These are phyloP conservation scores for Zelleria hepariella DNA, from an alignment of 2,888 invertebrate genomes.

Conservation along the genomic window DNA sequence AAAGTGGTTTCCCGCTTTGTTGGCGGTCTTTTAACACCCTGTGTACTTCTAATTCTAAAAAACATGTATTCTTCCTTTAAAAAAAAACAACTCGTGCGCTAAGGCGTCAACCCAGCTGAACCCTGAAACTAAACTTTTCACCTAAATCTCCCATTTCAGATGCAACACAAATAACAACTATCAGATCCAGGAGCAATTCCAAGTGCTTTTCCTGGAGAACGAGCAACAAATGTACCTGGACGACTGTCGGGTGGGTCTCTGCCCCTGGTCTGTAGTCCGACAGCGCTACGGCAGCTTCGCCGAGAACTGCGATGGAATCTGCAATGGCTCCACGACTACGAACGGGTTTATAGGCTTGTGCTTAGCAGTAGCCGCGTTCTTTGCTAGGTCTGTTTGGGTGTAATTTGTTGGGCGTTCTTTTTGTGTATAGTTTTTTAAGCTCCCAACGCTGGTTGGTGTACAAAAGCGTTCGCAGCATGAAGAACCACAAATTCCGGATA, in stretches of 20 bases:
- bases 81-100: too few relatives aligned
- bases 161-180: slow-evolving; percentile 65
- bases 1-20: too few relatives aligned
- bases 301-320: slow-evolving; percentile 72
- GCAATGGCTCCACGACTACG: slow-evolving; percentile 41
- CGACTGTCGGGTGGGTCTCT: slow-evolving; percentile 82
- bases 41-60: too few relatives aligned
- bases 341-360: slow-evolving; percentile 19
- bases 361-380: slow-evolving; percentile 19
- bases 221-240: slow-evolving; percentile 78
- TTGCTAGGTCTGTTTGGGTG: slow-evolving; percentile 12
- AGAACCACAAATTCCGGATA: too few relatives aligned
- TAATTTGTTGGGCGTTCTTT: not conserved
- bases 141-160: slow-evolving; percentile 43
- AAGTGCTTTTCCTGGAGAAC: slow-evolving; percentile 78
- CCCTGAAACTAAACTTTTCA: too few relatives aligned
- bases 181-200: slow-evolving; percentile 49
- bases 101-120: too few relatives aligned
- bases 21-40: too few relatives aligned
- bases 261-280: slow-evolving; percentile 80
- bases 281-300: slow-evolving; percentile 68
- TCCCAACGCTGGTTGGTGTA: not conserved
- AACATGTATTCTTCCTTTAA: too few relatives aligned
- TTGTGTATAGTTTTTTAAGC: not conserved
- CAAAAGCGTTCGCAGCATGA: too few relatives aligned